These are phyloP conservation scores for Cyphomyrus plagiostoma DNA, from an alignment of 2,113 vertebrate species.

Conservation along the genomic window DNA sequence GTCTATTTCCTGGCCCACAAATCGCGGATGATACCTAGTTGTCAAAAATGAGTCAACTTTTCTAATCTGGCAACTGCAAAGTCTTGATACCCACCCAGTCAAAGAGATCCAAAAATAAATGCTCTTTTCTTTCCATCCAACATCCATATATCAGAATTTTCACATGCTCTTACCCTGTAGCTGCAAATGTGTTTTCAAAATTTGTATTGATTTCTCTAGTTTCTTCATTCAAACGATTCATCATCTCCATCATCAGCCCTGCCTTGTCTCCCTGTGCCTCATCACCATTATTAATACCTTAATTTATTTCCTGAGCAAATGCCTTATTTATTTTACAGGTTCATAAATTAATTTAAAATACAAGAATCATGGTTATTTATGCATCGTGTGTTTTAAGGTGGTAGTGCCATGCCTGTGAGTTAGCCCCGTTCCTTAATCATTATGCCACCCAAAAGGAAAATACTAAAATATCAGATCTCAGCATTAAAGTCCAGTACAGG, in stretches of 20 bases:
- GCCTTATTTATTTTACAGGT: not conserved
- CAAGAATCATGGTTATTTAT: not conserved
- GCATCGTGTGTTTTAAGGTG: not conserved
- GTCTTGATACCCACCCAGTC: not conserved
- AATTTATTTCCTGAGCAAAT: not conserved
- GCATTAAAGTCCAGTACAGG: not conserved
- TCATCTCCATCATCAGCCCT: not conserved
- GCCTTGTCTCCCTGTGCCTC: not conserved
- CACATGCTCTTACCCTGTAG: not conserved
- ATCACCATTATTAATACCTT: not conserved
- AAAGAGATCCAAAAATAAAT: not conserved
- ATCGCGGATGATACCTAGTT: not conserved
- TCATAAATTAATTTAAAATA: not conserved
- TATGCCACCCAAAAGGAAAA: not conserved
- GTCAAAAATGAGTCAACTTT: not conserved
- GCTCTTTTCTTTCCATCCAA: not conserved
- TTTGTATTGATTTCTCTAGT: not conserved
- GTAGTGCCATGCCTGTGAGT: not conserved
- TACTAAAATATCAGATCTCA: not conserved
- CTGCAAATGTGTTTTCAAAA: constrained; percentile 5
- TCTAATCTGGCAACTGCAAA: not conserved
- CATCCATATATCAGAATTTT: not conserved
- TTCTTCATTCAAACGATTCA: not conserved
- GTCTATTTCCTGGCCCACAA: not conserved
- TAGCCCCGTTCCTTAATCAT: not conserved